Base-by-base conservation (phyloP, 1,140 invertebrate species). In the Arion vulgaris region DNA sequence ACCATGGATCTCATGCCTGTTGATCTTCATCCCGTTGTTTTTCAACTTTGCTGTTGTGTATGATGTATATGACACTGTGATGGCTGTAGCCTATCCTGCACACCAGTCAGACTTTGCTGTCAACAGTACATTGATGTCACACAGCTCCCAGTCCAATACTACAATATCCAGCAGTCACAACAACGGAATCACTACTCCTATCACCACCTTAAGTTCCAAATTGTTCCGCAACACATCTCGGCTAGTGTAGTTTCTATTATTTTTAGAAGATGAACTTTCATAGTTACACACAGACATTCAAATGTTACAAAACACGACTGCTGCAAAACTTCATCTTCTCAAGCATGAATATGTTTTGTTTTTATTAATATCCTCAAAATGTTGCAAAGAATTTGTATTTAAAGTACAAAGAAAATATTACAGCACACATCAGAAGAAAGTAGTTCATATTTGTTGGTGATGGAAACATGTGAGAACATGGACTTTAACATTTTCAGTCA, bases 41-140 rank as follows among this genome's bases (percentile, higher is more conserved):
- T 90, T 89, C 74, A 82, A 85, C 41, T 87, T 88, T 81, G 89
- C 89, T 36, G 88, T 90, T 23, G 66, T 86, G 4, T 89, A 87
- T 78, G 89, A 90, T 51, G 49, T 89, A 5, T 89, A 87, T 75
- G 84, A 69, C 66, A 87, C 86, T 11, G 78, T 87, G 11, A 77
- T 83, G 53, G 86, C 83, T 45, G 82, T 87, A 28, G 49, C 88
- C 0, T 34, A 69, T 15, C 82, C 84, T 28, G 38, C 80, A 19
- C 66, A 85, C n/a, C 45, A 83, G n/a, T 57, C 81, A 7, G 66
- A 23, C 28, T 23, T 57, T 38, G 39, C 45, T 53, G 49, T 39
- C 5, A 76, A 38, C 13, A 32, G 2, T 38, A 75, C 68, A 45
- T 17, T 38, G 4, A 32, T 38, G 26, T 69, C 57, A 26, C 19